Evolutionary conservation across 2,888 invertebrate species (phyloP).

Genomic region (Drosophila crucigera): DNA sequence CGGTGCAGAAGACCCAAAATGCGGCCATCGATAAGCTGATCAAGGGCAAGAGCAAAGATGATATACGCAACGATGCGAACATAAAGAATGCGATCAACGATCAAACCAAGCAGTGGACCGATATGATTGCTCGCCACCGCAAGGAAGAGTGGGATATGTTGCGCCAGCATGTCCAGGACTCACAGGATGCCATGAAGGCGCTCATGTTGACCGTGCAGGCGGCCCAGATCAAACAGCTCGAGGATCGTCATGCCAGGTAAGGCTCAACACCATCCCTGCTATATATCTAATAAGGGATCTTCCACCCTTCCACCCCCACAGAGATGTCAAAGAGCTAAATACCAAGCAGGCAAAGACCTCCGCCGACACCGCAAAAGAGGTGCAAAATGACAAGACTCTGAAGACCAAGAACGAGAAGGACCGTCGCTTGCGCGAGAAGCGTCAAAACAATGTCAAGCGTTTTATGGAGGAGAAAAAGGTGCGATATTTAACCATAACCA

Average conservation of each 20-base stretch:
- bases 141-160: conserved; percentile 94
- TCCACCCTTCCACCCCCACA: conserved; percentile 75
- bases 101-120: conserved; percentile 98
- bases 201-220: conserved; percentile 94
- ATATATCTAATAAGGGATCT: background rate
- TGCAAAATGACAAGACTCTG: conserved; percentile 97
- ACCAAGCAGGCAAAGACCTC: conserved; percentile 97
- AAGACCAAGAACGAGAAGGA: conserved; percentile 99
- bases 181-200: conserved; percentile 89
- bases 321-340: conserved; percentile 98
- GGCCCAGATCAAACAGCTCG: conserved; percentile 94
- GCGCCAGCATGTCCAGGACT: conserved; percentile 93
- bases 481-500: conserved; percentile 1
- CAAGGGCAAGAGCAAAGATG: conserved; percentile 96
- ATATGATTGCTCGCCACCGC: conserved; percentile 93
- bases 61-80: conserved; percentile 91
- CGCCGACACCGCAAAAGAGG: conserved; percentile 98
- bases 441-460: conserved; percentile 98
- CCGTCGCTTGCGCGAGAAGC: conserved; percentile 95
- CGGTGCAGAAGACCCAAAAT: conserved; percentile 96
- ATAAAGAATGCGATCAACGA: conserved; percentile 94
- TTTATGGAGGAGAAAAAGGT: conserved; percentile 98
- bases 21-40: conserved; percentile 96
- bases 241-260: conserved; percentile 92
- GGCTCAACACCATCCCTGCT: too few species aligned